Percentiles rank a stretch among this genome's conserved stretches.
Evolutionary conservation across 2,113 vertebrate species (phyloP).

Genomic region (Saiga tatarica): DNA sequence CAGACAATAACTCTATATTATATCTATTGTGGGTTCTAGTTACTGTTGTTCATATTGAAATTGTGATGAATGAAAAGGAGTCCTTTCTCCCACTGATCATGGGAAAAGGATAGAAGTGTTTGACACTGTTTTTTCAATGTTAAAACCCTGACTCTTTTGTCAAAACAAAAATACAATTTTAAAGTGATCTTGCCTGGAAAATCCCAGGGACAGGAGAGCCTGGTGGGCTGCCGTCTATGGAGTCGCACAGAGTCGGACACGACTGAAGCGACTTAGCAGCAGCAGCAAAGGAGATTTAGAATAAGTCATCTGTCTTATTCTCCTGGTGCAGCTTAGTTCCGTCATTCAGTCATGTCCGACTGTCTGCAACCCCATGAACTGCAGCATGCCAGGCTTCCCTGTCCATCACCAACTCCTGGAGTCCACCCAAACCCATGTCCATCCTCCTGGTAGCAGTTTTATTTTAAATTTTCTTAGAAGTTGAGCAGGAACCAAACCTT

Average conservation of each 20-base stretch:
- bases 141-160: slow-evolving; percentile 21
- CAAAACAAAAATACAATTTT: slow-evolving; percentile 12
- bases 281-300: background rate
- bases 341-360: fast-evolving
- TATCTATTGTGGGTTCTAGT: background rate
- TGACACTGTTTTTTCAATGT: background rate
- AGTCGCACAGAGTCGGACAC: fast-evolving
- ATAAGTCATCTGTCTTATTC: slow-evolving; percentile 37
- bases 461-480: slow-evolving; percentile 46
- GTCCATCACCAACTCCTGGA: too few relatives aligned
- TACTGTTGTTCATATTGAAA: background rate
- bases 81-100: background rate
- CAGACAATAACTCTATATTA: background rate
- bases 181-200: background rate
- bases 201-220: too few relatives aligned
- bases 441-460: background rate
- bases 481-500: slow-evolving; percentile 21
- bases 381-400: too few relatives aligned
- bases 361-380: too few relatives aligned
- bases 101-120: background rate
- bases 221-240: too few relatives aligned
- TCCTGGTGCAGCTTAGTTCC: background rate
- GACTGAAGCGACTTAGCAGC: too few relatives aligned
- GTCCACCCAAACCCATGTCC: too few relatives aligned
- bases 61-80: background rate